phyloP scores from a whole-genome alignment of 2,797 vertebrate species.

The Labroides dimidiatus region DNA sequence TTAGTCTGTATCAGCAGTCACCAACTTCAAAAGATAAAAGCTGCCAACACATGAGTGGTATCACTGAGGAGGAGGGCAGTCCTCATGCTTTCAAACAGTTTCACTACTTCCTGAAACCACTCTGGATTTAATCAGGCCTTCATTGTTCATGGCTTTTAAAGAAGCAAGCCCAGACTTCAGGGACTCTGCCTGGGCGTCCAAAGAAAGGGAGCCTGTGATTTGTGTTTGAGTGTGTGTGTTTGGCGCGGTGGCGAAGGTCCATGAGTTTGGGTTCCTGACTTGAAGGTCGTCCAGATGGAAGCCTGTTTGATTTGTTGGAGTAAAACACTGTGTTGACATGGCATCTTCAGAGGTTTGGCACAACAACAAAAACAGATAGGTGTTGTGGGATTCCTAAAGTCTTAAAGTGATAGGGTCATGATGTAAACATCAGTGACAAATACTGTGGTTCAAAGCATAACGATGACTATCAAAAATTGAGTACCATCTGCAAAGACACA shows the following conservation, averaged over 20 bases:
- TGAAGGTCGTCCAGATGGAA: conserved; percentile 57
- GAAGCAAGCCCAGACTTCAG: conserved; percentile 44
- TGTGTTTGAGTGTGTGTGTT: conserved; percentile 12
- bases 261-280: conserved; percentile 39
- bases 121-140: conserved; percentile 55
- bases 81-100: conserved; percentile 48
- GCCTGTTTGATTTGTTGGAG: conserved; percentile 46
- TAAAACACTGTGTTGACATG: conserved; percentile 38
- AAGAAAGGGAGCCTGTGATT: conserved; percentile 24
- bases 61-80: conserved; percentile 31
- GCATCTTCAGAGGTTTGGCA: conserved; percentile 40
- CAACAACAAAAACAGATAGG: conserved; percentile 57
- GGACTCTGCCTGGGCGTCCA: conserved; percentile 29
- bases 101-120: conserved; percentile 55
- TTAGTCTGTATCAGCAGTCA: conserved; percentile 40
- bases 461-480: no score
- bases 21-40: conserved; percentile 44
- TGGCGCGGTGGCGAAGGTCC: conserved; percentile 22
- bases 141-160: conserved; percentile 50
- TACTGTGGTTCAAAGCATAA: background rate
- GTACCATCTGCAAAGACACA: no score
- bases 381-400: conserved; percentile 25
- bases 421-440: conserved; percentile 6
- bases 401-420: conserved; percentile 20
- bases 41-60: conserved; percentile 41